Conservation (phyloP, 1,140 invertebrate species). For the Zaprionus nigranus region DNA sequence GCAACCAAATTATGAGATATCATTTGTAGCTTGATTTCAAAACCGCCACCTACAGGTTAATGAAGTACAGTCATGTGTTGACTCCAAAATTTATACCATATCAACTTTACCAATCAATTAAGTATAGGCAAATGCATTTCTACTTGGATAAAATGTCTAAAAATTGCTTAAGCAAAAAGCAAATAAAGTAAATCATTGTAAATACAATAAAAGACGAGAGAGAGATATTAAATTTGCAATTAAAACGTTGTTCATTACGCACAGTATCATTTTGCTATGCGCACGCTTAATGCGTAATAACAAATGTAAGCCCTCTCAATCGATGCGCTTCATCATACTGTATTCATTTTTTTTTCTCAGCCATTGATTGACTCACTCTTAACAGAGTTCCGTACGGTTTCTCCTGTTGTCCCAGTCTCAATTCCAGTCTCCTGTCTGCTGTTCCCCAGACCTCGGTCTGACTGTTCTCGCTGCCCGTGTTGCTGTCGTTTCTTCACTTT, state of each 20-base stretch:
- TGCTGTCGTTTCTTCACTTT: conserved; percentile 15
- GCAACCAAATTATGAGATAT: no score
- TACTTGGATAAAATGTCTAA: no score
- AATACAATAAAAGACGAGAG: background rate
- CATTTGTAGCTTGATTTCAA: no score
- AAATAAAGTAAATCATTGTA: background rate
- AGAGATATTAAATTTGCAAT: conserved; percentile 1
- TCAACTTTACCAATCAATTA: no score
- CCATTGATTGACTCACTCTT: conserved; percentile 46
- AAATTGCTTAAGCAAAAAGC: background rate
- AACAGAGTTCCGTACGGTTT: conserved; percentile 9
- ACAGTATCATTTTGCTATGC: background rate
- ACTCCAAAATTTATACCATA: no score
- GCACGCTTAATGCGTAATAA: conserved; percentile 2
- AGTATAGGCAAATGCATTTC: no score
- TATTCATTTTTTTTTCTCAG: background rate
- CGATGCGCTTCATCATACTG: conserved; percentile 8
- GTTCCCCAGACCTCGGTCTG: background rate
- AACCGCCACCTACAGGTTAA: no score
- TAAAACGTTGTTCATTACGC: background rate
- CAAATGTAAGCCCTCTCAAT: background rate
- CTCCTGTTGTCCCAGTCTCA: background rate
- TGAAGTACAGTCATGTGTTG: no score
- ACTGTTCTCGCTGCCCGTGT: background rate
- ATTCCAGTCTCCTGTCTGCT: conserved; percentile 1